Evolutionary conservation across 2,888 invertebrate genomes (phyloP), one percentile per base, ranked within the genome.

Genomic region (Ochropleura plecta): DNA sequence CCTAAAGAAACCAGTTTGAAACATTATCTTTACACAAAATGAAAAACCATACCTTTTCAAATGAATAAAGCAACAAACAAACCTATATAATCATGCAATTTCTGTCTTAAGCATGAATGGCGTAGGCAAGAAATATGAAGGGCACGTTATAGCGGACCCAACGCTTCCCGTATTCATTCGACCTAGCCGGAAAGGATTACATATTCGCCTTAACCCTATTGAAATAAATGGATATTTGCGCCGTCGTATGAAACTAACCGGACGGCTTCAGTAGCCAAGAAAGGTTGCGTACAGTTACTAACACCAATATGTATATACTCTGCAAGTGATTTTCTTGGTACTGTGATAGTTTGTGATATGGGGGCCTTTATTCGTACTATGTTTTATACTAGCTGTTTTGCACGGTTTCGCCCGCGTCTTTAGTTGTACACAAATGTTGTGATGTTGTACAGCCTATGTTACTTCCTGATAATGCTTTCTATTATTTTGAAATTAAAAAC

Each of bases 171-270:
- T 78, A 86, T 81, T 82, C 86, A 86, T 82, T 77, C 73, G 46
- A 64, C 67, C 73, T 73, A 68, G 68, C 69, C 67, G 76, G 80
- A 81, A 80, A 73, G 78, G 84, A 86, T 84, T 88, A 79, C 82
- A 68, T 78, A 78, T 77, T 77, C 73, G 20, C 79, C 73, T 74
- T 74, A 73, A 76, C 86, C 84, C 86, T 86, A 86, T 86, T 88
- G 86, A 86, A 88, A 88, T 88, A 88, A 88, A 86, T 86, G 84
- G 88, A 73, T 88, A 88, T 83, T 79, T 86, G 83, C 73, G 73
- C 83, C 80, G 65, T 81, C 67, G 70, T 79, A 85, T 79, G 82
- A 88, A 84, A 82, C 84, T 86, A 82, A 70, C 86, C 70, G 80
- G 82, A 84, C 76, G 80, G 83, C 78, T 83, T 66, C 70, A 79